phyloP scores from a whole-genome alignment of 1,140 invertebrate genomes.

The Nixonia krombeini region DNA sequence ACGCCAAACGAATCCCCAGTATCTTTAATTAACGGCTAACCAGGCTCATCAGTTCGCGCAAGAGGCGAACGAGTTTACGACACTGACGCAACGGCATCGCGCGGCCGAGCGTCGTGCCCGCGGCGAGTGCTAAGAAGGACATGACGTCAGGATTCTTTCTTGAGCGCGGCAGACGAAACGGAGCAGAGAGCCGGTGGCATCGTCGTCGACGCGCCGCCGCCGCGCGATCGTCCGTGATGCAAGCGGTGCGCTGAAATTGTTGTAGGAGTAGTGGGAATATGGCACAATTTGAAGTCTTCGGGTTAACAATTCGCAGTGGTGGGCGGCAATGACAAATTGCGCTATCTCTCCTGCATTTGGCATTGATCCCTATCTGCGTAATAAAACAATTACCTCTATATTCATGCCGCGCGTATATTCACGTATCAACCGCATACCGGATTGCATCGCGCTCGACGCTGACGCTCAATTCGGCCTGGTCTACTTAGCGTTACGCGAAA shows the following conservation, averaged over 20 bases:
- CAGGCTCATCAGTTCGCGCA: conserved; percentile 13
- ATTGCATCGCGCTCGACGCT: background rate
- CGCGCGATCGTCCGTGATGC: conserved; percentile 13
- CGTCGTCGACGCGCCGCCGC: background rate
- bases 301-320: conserved; percentile 43
- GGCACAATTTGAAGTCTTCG: conserved; percentile 39
- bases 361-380: conserved; percentile 47
- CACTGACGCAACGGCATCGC: conserved; percentile 11
- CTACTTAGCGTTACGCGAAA: conserved; percentile 36
- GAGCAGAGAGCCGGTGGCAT: conserved; percentile 9
- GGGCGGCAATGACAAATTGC: conserved; percentile 40
- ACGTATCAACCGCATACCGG: background rate
- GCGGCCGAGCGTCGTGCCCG: background rate
- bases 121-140: conserved; percentile 5
- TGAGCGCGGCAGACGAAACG: conserved; percentile 11
- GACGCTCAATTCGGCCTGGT: conserved; percentile 24
- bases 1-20: conserved; percentile 4
- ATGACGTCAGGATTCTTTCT: conserved; percentile 27
- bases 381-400: conserved; percentile 31
- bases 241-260: conserved; percentile 23
- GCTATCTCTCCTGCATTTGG: conserved; percentile 34
- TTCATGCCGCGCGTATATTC: background rate
- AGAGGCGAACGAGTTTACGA: conserved; percentile 25
- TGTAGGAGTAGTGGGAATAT: conserved; percentile 35
- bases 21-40: conserved; percentile 8